Percentiles rank a stretch among this genome's conserved stretches.
phyloP scores from a whole-genome alignment of 2,113 vertebrate genomes.

The Neolamprologus falcicula region DNA sequence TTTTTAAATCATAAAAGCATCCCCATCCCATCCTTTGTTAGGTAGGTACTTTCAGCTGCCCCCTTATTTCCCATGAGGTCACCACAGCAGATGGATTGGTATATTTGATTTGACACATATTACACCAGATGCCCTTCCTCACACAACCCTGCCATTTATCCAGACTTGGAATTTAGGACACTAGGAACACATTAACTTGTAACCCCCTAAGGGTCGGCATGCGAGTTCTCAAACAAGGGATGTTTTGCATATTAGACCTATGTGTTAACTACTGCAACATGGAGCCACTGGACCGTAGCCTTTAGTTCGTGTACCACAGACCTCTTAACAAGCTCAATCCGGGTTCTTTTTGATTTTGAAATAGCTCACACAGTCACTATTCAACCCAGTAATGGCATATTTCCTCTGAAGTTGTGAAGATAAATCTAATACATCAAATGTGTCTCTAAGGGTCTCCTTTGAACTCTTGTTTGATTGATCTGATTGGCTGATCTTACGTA shows the following conservation, averaged over 20 bases:
- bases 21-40: too few relatives aligned
- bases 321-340: not conserved
- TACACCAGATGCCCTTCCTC: not conserved
- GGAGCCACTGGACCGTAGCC: not conserved
- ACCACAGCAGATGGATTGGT: not conserved
- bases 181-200: not conserved
- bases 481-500: not conserved
- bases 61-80: not conserved
- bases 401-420: not conserved
- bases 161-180: not conserved
- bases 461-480: not conserved
- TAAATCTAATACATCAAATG: not conserved
- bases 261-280: not conserved
- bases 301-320: not conserved
- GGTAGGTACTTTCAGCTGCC: not conserved
- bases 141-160: not conserved
- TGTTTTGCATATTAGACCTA: not conserved
- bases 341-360: not conserved
- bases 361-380: not conserved
- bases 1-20: not conserved
- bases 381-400: not conserved
- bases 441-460: not conserved
- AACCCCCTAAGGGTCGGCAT: not conserved
- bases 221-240: not conserved
- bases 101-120: not conserved